Percentiles rank a stretch among this genome's conserved stretches.
Evolutionary conservation across 1,140 invertebrate genomes (phyloP).

Genomic region (Linepithema humile): DNA sequence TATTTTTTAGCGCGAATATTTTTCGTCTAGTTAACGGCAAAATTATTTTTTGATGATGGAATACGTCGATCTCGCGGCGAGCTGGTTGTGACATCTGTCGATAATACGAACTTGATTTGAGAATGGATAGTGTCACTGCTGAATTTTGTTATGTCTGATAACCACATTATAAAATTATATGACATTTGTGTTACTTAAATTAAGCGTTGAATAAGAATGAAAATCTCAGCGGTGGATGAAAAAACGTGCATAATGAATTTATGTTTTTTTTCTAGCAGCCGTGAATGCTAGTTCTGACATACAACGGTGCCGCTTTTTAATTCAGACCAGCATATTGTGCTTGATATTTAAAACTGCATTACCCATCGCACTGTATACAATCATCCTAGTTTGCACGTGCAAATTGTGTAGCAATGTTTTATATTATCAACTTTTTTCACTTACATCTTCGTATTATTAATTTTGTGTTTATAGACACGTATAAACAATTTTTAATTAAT

Average conservation of each 20-base stretch:
- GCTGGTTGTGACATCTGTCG: conserved; percentile 13
- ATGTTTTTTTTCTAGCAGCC: neutral
- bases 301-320: neutral
- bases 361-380: neutral
- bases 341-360: conserved; percentile 25
- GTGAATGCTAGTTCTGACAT: neutral
- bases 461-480: neutral
- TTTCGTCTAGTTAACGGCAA: conserved; percentile 11
- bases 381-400: neutral
- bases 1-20: neutral
- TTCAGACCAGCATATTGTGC: neutral
- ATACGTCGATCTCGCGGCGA: conserved; percentile 18
- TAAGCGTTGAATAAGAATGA: neutral
- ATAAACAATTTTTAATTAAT: no score
- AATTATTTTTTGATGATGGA: conserved; percentile 12
- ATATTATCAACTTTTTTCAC: neutral
- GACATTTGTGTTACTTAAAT: neutral
- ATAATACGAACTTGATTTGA: conserved; percentile 6
- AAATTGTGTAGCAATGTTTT: neutral
- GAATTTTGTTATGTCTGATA: neutral
- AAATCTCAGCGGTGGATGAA: neutral
- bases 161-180: neutral
- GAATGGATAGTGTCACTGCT: conserved; percentile 1
- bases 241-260: neutral
- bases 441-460: neutral